Evolutionary conservation across 2,888 invertebrate genomes (phyloP), one percentile per base, ranked within the genome.

Genomic region (Cephalotes varians): DNA sequence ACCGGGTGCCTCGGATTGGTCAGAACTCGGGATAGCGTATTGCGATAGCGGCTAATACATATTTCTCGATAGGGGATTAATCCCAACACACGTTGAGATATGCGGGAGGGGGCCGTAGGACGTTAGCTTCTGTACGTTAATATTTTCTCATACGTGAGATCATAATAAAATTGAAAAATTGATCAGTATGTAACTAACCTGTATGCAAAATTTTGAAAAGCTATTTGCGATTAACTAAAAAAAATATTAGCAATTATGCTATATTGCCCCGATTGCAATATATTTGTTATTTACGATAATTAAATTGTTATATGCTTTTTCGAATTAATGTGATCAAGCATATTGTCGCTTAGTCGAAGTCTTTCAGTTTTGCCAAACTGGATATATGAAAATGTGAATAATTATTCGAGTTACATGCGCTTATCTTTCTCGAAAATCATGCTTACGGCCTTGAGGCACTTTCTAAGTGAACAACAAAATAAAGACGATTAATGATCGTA

Each of bases 41-140:
- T 76, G 58, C 12, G 87, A 90, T 88, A 87, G 84, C 83, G 56
- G 28, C 51, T 74, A 81, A 90, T 21, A 21, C 1, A 34, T 85
- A 86, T 73, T 88, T 87, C 86, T 85, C 74, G 69, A 81, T 47
- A 28, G 79, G 49, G 81, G 51, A 82, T 81, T 85, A 82, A 81
- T 44, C 62, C 28, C 58, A 60, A 18, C 51, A 37, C 25, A 18
- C 18, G 28, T 62, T 62, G 47, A 34, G 31, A 58, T 18, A 60
- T 31, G 12, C 40, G 51, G 6, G 40, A 31, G 56, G 10, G 18
- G 18, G 40, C 4, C 18, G 12, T 31, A 40, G 34, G 5, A 74
- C 9, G 2, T 67, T 40, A 81, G 56, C 18, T 62, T 10, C 34
- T 12, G 15, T 10, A 18, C 21, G 12, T 69, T 18, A 25, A 56